phyloP scores from a whole-genome alignment of 2,113 vertebrate species.

The Alouatta palliata region DNA sequence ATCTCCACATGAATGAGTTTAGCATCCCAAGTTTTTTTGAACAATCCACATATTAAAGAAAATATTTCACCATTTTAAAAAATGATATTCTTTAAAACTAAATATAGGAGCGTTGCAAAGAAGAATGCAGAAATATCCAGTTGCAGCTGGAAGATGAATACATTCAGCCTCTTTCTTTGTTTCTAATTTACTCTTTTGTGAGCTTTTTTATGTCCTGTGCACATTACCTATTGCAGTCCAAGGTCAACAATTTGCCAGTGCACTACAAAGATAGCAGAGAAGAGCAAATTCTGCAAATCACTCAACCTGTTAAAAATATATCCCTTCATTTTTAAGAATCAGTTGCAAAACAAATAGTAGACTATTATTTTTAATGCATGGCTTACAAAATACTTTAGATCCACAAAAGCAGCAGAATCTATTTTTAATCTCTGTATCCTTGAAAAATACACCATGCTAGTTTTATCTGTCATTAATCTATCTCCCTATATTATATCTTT shows the following conservation, averaged over 20 bases:
- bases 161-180: neutral
- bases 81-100: neutral
- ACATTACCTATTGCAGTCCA: neutral
- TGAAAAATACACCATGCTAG: neutral
- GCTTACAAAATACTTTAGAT: neutral
- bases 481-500: neutral
- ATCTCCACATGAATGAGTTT: neutral
- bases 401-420: neutral
- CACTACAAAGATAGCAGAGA: constrained; percentile 16
- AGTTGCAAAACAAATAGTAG: neutral
- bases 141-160: neutral
- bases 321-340: constrained; percentile 19
- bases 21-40: neutral
- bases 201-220: neutral
- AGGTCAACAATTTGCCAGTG: neutral
- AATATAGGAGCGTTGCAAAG: neutral
- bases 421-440: neutral
- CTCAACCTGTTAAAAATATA: constrained; percentile 46
- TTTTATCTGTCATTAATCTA: neutral
- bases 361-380: constrained; percentile 11
- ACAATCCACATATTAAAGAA: neutral
- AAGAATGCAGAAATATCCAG: neutral
- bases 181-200: neutral
- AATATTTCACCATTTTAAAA: neutral
- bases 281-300: neutral